These are phyloP conservation scores for Drosophila micromelanica DNA, from an alignment of 1,140 invertebrate species.

Conservation along the genomic window DNA sequence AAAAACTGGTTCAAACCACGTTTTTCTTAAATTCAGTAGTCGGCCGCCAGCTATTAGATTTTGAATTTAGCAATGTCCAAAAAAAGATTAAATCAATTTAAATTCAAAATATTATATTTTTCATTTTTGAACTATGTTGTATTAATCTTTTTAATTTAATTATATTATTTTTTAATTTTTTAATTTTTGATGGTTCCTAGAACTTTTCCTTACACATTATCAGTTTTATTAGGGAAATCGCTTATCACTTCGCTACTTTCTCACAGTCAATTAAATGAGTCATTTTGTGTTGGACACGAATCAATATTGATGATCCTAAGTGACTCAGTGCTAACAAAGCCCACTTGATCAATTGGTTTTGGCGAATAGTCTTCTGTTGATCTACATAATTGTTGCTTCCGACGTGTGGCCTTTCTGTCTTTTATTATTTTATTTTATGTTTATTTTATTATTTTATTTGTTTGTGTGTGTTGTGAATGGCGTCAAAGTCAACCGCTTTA, in stretches of 20 bases:
- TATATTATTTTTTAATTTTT: no score
- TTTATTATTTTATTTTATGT: slow-evolving; percentile 27
- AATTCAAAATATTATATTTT: no score
- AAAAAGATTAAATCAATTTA: no score
- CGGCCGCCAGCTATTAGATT: no score
- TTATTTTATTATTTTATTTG: slow-evolving; percentile 7
- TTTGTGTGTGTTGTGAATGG: slow-evolving; percentile 64
- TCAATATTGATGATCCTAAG: slow-evolving; percentile 35
- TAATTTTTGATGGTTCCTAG: no score
- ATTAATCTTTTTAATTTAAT: no score
- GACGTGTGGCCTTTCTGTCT: slow-evolving; percentile 22
- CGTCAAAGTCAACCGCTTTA: slow-evolving; percentile 48
- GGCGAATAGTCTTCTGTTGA: slow-evolving; percentile 7
- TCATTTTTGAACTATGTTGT: no score
- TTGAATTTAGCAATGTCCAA: no score
- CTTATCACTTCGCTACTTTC: slow-evolving; percentile 22
- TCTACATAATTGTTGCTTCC: slow-evolving; percentile 49
- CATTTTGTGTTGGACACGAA: slow-evolving; percentile 8
- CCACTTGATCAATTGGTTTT: slow-evolving; percentile 39
- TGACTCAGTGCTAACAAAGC: slow-evolving; percentile 35
- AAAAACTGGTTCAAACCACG: no score
- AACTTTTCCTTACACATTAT: not conserved
- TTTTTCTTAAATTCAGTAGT: no score
- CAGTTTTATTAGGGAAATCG: not conserved
- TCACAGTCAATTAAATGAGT: slow-evolving; percentile 29